Base-by-base conservation (phyloP, 2,797 vertebrate genomes). In the Lophotriccus pileatus region DNA sequence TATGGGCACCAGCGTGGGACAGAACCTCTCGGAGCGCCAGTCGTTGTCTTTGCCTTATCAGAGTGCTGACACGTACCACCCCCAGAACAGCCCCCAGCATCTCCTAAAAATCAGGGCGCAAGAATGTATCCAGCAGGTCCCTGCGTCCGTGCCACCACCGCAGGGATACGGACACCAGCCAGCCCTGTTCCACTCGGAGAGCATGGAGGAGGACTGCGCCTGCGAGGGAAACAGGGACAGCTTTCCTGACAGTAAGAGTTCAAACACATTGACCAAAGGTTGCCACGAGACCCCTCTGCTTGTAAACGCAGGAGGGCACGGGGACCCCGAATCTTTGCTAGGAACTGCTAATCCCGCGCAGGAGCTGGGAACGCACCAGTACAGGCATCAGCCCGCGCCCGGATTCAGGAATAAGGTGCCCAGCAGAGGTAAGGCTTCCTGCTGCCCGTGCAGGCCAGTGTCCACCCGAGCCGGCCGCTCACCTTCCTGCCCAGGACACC, bases 141-240 rank as follows among this genome's bases (percentile, higher is more conserved):
- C 96, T 6, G 83, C 93, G 0, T 25, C 97, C 1, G 73, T 94
- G 69, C 87, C 66, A 2, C 58, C 96, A 0, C 55, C 96, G 62
- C 98, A 97, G n/a, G 98, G 98, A 37, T 98, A 97, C 64, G 96
- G 41, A 8, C 83, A 97, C 95, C 97, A 98, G 97, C 69, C 97
- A 1, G 86, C 97, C 55, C 97, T 99, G 89, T 97, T 98, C 86
- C 99, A 98, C 66, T 99, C 99, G 0, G 99, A 99, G 98, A 99
- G 99, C 98, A 99, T 99, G 99, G 99, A 99, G 96, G 99, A 99
- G 97, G 99, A 99, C 60, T 98, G 98, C 46, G 95, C 95, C 2
- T 98, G 98, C 0, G 94, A 98, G 85, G 98, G 96, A 15, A 89
- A 98, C 96, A 96, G 96, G 97, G 97, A 97, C 25, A 96, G 97